These are phyloP conservation scores for Pachycephala philippinensis DNA, from an alignment of 2,113 vertebrate species.

Conservation along the genomic window DNA sequence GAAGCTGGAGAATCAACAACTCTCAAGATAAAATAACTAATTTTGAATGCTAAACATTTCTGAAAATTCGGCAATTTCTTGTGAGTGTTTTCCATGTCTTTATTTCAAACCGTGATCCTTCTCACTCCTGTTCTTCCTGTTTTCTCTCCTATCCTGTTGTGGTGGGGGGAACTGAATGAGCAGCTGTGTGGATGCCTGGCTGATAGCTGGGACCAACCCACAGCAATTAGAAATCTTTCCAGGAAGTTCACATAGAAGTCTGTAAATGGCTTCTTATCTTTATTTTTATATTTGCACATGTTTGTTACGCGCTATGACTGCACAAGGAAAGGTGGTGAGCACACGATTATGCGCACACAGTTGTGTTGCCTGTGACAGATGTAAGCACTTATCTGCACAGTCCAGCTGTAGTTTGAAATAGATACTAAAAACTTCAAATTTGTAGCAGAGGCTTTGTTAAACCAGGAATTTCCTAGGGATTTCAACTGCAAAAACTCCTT, in stretches of 20 bases:
- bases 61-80: neutral
- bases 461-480: neutral
- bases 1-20: neutral
- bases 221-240: neutral
- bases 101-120: neutral
- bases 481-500: neutral
- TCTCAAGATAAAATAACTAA: neutral
- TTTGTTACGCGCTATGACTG: neutral
- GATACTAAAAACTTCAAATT: neutral
- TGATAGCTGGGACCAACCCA: neutral
- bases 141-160: neutral
- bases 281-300: neutral
- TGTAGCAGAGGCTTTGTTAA: neutral
- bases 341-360: neutral
- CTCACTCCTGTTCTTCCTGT: neutral
- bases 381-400: neutral
- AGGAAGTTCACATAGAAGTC: neutral
- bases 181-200: neutral
- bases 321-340: neutral
- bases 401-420: neutral
- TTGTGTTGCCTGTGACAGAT: neutral
- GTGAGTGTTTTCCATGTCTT: neutral
- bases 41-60: neutral
- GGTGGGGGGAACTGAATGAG: neutral
- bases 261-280: neutral